A percentile compares a stretch with the other conserved stretches of the same genome.
Conservation (phyloP, 2,888 invertebrate genomes). For the Melipona beecheii region DNA sequence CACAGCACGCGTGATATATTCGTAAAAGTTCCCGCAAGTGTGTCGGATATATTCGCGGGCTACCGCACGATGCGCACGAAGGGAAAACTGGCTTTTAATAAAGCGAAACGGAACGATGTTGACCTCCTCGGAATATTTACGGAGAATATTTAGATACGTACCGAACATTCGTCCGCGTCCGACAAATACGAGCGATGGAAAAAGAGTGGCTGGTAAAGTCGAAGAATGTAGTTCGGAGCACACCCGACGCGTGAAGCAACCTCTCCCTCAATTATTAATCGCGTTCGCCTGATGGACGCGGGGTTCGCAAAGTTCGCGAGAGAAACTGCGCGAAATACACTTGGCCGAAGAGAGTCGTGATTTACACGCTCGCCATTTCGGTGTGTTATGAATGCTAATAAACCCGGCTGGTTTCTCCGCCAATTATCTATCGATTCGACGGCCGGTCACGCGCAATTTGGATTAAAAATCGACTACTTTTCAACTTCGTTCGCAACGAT, state of each 20-base stretch:
- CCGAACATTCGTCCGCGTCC: background rate
- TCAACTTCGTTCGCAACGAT: background rate
- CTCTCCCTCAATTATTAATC: background rate
- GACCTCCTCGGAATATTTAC: slow-evolving; percentile 12
- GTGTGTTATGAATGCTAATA: slow-evolving; percentile 34
- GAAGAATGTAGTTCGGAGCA: background rate
- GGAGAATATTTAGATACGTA: background rate
- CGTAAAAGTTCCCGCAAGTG: too few relatives aligned
- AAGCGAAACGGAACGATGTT: slow-evolving; percentile 17
- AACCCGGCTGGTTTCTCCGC: background rate
- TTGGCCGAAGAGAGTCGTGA: background rate
- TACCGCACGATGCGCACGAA: background rate
- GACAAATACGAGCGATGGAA: background rate
- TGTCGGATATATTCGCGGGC: background rate
- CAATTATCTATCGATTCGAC: slow-evolving; percentile 11
- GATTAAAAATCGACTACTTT: background rate
- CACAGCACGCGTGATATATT: background rate
- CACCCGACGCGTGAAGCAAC: background rate
- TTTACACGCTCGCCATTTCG: slow-evolving; percentile 17
- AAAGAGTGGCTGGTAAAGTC: background rate
- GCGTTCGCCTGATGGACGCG: background rate
- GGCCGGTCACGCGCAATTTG: background rate
- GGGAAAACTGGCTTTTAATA: slow-evolving; percentile 8
- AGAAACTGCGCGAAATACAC: slow-evolving; percentile 1
- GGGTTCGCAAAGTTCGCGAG: background rate